A percentile compares a stretch with the other conserved stretches of the same genome.
Conservation (phyloP, 2,888 invertebrate genomes). For the Capitulum mitella region DNA sequence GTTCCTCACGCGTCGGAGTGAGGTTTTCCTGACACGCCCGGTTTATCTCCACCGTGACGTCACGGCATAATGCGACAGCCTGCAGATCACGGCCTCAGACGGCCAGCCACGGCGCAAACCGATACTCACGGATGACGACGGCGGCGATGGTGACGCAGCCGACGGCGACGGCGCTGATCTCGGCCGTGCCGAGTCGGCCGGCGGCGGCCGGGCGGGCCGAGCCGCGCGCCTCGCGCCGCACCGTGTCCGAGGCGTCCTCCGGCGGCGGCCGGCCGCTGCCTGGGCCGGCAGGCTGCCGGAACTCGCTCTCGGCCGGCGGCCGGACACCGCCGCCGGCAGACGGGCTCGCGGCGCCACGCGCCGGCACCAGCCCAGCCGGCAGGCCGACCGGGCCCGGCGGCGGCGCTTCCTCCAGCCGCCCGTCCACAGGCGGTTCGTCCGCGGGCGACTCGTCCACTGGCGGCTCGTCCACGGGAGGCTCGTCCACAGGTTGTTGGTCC, state of each 20-base stretch:
- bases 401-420: neutral
- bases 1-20: too few species aligned
- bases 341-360: neutral
- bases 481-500: neutral
- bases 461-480: neutral
- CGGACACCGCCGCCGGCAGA: neutral
- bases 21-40: too few species aligned
- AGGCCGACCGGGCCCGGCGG: neutral
- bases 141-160: neutral
- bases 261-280: neutral
- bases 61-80: too few species aligned
- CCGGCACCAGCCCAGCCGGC: too few species aligned
- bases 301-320: neutral
- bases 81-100: too few species aligned
- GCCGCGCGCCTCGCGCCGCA: conserved; percentile 19
- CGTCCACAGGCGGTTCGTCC: neutral
- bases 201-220: neutral
- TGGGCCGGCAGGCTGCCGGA: neutral
- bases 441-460: neutral
- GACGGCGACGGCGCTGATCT: conserved; percentile 12
- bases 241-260: neutral
- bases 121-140: neutral
- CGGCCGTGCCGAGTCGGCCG: neutral
- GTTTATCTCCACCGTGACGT: too few species aligned
- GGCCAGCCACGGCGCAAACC: too few species aligned